Evolutionary conservation across 2,113 vertebrate species (phyloP), one percentile per base, ranked within the genome.

Genomic region (Etheostoma cragini): DNA sequence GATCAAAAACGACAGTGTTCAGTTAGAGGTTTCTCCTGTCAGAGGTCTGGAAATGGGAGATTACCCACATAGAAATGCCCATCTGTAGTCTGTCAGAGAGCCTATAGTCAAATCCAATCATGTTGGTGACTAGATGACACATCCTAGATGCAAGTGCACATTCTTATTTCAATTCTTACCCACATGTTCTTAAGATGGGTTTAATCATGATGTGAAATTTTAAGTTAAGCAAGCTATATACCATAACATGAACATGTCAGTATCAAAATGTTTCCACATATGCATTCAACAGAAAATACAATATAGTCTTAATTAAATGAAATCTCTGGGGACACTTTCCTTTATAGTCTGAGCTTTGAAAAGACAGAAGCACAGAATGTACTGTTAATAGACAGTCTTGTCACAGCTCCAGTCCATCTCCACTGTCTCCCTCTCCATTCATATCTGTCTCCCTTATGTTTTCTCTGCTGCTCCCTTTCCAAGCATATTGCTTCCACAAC

Each of bases 391-490:
- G 79, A 75, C 71, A 46, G 38, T 76, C 64, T 72, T 65, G 74
- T 83, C 80, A 73, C 50, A 83, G 38, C 86, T 91, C 62, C 12
- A 53, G 56, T 84, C 73, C 76, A 57, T 87, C 74, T 82, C 73
- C 68, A 69, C 69, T 79, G 26, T 80, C 75, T 70, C 57, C 21
- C 19, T 65, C 72, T 71, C 64, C 64, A 81, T 87, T 81, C 80
- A 89, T 58, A 90, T 84, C 74, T 1, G 24, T 66, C 70, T 82
- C 24, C 47, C 80, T 85, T 72, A 74, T 86, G 81, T 76, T 50
- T 64, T 63, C 53, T 69, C 65, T 53, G 60, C 74, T 65, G n/a
- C 71, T 76, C 33, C 65, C 33, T 76, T 69, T 70, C 77, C 47
- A n/a, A 81, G 72, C 67, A 71, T 74, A 80, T 73, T 69, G 71